Evolutionary conservation across 2,113 vertebrate species (phyloP), one percentile per base, ranked within the genome.

Genomic region (Heterotis niloticus): DNA sequence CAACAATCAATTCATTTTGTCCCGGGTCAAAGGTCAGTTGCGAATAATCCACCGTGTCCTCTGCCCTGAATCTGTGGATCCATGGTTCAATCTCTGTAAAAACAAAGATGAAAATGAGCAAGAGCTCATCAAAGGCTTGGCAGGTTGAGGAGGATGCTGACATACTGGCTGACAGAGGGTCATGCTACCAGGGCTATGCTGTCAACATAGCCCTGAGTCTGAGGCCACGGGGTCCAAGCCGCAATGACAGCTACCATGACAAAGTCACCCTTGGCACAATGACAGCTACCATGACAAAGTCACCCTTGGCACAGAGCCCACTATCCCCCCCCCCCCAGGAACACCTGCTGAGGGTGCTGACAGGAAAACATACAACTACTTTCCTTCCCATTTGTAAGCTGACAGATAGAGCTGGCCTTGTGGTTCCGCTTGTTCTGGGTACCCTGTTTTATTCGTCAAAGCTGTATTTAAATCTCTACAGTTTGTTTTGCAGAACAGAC

Each of bases 41-140:
- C 51, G 97, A 98, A 87, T 97, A 99, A 92, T 99, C 97, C 86
- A 96, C 95, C 64, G 96, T 98, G 87, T 93, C 93, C 89, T 96
- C 92, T 60, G 91, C 92, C 90, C 91, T 95, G 93, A 99, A 99
- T 84, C 94, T 86, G 77, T 88, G 94, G 83, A 98, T 94, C 96
- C 97, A 99, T 26, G 95, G 95, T 82, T 93, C 94, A 88, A 98
- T 97, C 85, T 98, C 97, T 99, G 91, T 77, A 89, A 92, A n/a
- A 86, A 12, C 88, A 90, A 59, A 87, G 54, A 84, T 18, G 75
- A 85, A 89, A 20, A 82, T 76, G 83, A 79, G 20, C 34, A 62
- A 54, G 23, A 68, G 79, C 60, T 81, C 88, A 81, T 83, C 54
- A 79, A 73, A 80, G 28, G 11, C 24, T 14, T 13, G 52, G 52